phyloP scores from a whole-genome alignment of 2,888 invertebrate genomes.

The Chaetogeoica ovagalla region DNA sequence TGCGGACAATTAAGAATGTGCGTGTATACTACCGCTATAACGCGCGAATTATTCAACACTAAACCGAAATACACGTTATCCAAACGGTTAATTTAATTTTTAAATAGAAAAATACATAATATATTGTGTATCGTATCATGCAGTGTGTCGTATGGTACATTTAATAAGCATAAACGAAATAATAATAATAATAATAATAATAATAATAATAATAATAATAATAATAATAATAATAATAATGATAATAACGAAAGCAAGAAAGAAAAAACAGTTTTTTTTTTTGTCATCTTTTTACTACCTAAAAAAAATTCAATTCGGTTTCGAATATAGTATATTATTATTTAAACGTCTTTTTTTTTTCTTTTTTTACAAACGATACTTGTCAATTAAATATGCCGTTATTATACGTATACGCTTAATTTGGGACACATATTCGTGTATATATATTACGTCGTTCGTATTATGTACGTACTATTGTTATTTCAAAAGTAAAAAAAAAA shows the following conservation, averaged over 20 bases:
- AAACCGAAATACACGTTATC: background rate
- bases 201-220: no score
- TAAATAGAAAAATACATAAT: background rate
- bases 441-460: background rate
- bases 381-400: background rate
- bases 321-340: background rate
- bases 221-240: no score
- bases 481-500: background rate
- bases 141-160: no score
- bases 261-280: no score
- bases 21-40: no score
- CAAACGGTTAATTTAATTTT: background rate
- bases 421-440: background rate
- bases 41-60: no score
- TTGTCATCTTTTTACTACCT: no score
- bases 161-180: no score
- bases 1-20: background rate
- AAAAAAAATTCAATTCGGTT: background rate
- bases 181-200: no score
- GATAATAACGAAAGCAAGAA: no score
- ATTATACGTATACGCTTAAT: conserved; percentile 11
- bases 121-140: background rate
- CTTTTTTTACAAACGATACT: background rate
- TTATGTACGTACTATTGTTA: background rate
- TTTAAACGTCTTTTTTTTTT: background rate